These are phyloP conservation scores for Pantelozetes paolii DNA, from an alignment of 2,888 invertebrate genomes.

Conservation along the genomic window DNA sequence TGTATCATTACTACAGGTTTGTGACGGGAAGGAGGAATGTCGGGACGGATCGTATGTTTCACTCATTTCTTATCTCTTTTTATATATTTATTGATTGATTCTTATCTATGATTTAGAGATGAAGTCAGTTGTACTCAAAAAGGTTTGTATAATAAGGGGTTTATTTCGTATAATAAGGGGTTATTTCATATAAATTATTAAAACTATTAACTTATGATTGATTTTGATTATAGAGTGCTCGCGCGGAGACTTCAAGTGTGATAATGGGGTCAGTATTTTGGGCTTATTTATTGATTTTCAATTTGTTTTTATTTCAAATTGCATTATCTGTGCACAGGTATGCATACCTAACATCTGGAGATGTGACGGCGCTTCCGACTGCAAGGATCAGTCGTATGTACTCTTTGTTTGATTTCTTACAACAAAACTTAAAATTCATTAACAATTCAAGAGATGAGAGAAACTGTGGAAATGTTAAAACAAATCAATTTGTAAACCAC, in stretches of 20 bases:
- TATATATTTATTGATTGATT: not conserved
- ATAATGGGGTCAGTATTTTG: constrained; percentile 41
- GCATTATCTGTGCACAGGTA: not conserved
- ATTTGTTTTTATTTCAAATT: not conserved
- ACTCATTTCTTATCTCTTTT: not conserved
- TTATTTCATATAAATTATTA: not conserved
- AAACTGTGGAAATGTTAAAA: constrained; percentile 30
- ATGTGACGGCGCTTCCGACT: constrained; percentile 44
- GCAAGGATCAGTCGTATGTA: constrained; percentile 41
- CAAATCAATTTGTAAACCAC: constrained; percentile 10
- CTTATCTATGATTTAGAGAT: constrained; percentile 26
- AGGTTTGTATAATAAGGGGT: constrained; percentile 24
- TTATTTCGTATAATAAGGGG: no score
- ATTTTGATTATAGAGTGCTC: constrained; percentile 41
- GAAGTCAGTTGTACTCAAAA: constrained; percentile 44
- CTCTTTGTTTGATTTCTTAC: not conserved
- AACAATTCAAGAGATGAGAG: constrained; percentile 27
- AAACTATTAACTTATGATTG: not conserved
- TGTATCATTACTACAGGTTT: constrained; percentile 42
- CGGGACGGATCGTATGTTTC: constrained; percentile 41
- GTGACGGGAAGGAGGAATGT: constrained; percentile 46
- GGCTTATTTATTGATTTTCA: not conserved
- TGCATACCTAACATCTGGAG: constrained; percentile 44
- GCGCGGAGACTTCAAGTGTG: constrained; percentile 44
- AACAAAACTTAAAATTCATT: not conserved